phyloP scores from a whole-genome alignment of 2,888 invertebrate genomes.

The Nipponacmea schrenckii region DNA sequence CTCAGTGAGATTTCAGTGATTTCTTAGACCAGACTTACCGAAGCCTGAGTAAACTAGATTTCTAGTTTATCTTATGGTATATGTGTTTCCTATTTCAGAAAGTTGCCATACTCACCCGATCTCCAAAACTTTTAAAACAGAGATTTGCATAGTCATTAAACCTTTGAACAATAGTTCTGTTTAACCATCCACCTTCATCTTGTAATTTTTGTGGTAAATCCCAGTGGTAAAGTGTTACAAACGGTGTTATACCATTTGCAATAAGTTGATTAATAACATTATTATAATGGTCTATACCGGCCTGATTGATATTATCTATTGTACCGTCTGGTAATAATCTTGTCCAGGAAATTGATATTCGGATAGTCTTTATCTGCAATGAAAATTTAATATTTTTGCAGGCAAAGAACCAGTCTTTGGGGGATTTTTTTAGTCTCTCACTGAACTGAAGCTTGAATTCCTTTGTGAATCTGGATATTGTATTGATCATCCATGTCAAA shows the following conservation, averaged over 20 bases:
- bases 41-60: no score
- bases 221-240: slow-evolving; percentile 71
- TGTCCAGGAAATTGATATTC: slow-evolving; percentile 76
- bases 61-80: no score
- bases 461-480: no score
- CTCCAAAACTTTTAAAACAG: slow-evolving; percentile 63
- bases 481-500: no score
- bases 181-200: slow-evolving; percentile 67
- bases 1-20: no score
- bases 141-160: slow-evolving; percentile 64
- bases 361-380: slow-evolving; percentile 50
- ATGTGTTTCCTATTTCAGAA: no score
- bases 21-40: no score
- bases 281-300: slow-evolving; percentile 81
- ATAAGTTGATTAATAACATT: slow-evolving; percentile 79
- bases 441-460: no score
- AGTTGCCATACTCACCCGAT: slow-evolving; percentile 61
- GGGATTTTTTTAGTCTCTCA: no score
- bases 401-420: no score
- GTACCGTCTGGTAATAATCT: slow-evolving; percentile 75
- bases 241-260: slow-evolving; percentile 72
- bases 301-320: slow-evolving; percentile 71
- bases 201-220: slow-evolving; percentile 68
- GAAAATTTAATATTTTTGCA: no score
- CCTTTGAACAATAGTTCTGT: slow-evolving; percentile 40